Base-by-base conservation (phyloP, 2,888 invertebrate genomes). In the Drosophila austrosaltans region DNA sequence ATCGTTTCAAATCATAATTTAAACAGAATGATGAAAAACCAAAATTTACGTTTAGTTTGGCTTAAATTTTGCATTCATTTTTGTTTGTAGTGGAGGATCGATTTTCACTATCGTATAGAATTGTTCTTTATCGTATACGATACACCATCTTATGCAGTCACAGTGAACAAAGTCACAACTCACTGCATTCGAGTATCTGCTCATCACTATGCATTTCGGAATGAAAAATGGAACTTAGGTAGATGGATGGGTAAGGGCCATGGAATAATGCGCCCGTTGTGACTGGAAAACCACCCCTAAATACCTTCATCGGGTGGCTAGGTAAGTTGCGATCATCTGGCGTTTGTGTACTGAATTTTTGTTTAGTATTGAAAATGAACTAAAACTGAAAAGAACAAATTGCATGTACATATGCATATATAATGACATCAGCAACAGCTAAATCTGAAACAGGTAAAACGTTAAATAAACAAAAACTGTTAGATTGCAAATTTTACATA, bases 231-330 rank as follows among this genome's bases (percentile, higher is more conserved):
- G 44, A 39, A 30, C 16, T 40, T 64, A 40, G 63, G 63, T 53
- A 54, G 36, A 22, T 22, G 39, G 7, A 20, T 44, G 10, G 8
- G 48, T 48, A 12, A 68, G 63, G 63, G 73, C 42, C 59, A 66
- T 72, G 79, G 60, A 69, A 76, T 69, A 69, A 10, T n/a, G 30
- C 65, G 65, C 54, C 58, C 62, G 44, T 48, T 72, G 48, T 70
- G 80, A 40, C 62, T 69, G 75, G 74, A 82, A 82, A 82, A 71
- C 72, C 69, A 82, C 82, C 82, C 82, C 72, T 82, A 85, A 76
- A 57, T 7, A 48, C 20, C 44, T 60, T 22, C 7, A 28, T 20
- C 60, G 20, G 42, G 30, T 48, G 32, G 7, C 28, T 65, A 62
- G 75, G 69, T 44, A 30, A 42, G 53, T 56, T 30, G 39, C 16